Evolutionary conservation across 2,797 vertebrate genomes (phyloP), one percentile per base, ranked within the genome.

Genomic region (Lerista edwardsae): DNA sequence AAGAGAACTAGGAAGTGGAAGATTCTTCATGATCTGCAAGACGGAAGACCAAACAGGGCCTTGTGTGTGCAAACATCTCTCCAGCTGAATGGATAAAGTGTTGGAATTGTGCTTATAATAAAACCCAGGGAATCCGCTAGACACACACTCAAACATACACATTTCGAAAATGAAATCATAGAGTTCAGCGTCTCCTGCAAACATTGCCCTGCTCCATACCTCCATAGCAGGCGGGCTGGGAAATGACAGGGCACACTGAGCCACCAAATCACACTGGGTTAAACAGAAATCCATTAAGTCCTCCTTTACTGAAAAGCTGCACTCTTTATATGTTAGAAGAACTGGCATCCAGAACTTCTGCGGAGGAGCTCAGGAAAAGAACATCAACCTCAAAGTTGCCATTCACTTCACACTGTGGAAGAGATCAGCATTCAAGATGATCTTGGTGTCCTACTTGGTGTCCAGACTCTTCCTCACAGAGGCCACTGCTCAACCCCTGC

Each of bases 341-440:
- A 34, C 64, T 25, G 21, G 29, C 31, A 41, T 62, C 39, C 23
- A 25, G 25, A 39, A 39, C 34, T 84, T 55, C 17, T 55, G 41
- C 19, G 51, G 19, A 14, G 61, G 69, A 11, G 21, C 69, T 76
- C 39, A 41, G 25, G n/a, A 44, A 62, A 69, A n/a, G 39, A 17
- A 15, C 55, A 3, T 64, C n/a, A 76, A 34, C 21, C 14, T 59
- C n/a, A 19, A 23, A 11, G 27, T 71, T 27, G n/a, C 79, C 79
- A 61, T 59, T 69, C 36, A 44, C 62, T 61, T 80, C 39, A 36
- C 7, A 6, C 25, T 21, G 19, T 17, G 31, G 71, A 65, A 55
- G 5, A 76, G 39, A 47, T 23, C 84, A 51, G n/a, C 73, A 62
- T 76, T n/a, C 84, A 69, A 62, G 64, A 11, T n/a, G 79, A 76